Evolutionary conservation across 2,113 vertebrate genomes (phyloP).

Genomic region (Phylloscopus whistleri): DNA sequence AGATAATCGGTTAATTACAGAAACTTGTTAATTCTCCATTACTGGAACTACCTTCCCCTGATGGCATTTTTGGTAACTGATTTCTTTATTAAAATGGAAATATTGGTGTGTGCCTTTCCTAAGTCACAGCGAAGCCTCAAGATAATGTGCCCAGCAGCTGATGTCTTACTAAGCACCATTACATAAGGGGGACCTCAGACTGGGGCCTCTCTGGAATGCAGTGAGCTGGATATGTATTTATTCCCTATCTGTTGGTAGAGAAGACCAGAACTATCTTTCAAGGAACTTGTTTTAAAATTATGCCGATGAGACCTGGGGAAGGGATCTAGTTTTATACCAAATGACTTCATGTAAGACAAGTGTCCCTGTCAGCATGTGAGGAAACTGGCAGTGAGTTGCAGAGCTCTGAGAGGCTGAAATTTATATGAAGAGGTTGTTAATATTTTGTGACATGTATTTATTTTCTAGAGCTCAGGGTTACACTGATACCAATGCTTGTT

Average conservation of each 20-base stretch:
- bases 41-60: background rate
- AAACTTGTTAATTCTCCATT: background rate
- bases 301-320: background rate
- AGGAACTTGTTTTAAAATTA: background rate
- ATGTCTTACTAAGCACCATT: background rate
- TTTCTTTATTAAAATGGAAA: background rate
- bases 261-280: background rate
- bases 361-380: background rate
- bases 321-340: background rate
- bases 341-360: background rate
- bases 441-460: background rate
- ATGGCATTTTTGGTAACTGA: background rate
- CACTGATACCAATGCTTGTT: background rate
- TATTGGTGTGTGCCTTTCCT: background rate
- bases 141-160: background rate
- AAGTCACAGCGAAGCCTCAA: background rate
- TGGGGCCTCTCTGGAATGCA: background rate
- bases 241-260: background rate
- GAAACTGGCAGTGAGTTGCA: background rate
- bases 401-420: background rate
- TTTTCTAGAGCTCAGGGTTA: background rate
- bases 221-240: background rate
- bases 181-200: accelerated
- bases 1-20: background rate
- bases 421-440: background rate